Evolutionary conservation across 2,888 invertebrate species (phyloP).

Genomic region (Salticus scenicus): DNA sequence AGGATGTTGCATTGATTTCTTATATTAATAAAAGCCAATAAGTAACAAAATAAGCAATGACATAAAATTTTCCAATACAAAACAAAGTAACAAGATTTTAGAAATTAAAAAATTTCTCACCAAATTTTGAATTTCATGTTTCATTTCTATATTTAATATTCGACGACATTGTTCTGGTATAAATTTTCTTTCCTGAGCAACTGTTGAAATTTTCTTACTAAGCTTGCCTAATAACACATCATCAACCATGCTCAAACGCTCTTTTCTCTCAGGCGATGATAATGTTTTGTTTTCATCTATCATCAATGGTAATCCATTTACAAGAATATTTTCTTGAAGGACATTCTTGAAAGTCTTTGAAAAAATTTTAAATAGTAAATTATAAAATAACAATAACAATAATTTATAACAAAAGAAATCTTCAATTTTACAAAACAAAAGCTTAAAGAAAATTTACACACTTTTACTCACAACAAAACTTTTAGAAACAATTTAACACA

Average conservation of each 20-base stretch:
- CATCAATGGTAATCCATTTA: conserved; percentile 6
- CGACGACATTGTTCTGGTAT: neutral
- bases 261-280: neutral
- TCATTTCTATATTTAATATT: neutral
- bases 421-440: no score
- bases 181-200: conserved; percentile 1
- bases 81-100: no score
- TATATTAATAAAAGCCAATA: no score
- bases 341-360: neutral
- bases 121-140: conserved; percentile 3
- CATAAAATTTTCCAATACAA: no score
- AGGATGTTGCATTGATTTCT: no score
- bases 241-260: neutral
- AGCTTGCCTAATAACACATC: neutral
- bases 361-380: no score
- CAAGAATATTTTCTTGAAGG: neutral
- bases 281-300: neutral
- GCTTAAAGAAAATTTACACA: no score
- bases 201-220: neutral
- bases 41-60: no score
- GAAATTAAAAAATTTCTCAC: neutral
- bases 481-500: no score
- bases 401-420: no score
- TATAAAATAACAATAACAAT: no score
- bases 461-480: no score